A percentile compares a stretch with the other conserved stretches of the same genome.
Conservation (phyloP, 2,888 invertebrate genomes). For the Morpho achilles region DNA sequence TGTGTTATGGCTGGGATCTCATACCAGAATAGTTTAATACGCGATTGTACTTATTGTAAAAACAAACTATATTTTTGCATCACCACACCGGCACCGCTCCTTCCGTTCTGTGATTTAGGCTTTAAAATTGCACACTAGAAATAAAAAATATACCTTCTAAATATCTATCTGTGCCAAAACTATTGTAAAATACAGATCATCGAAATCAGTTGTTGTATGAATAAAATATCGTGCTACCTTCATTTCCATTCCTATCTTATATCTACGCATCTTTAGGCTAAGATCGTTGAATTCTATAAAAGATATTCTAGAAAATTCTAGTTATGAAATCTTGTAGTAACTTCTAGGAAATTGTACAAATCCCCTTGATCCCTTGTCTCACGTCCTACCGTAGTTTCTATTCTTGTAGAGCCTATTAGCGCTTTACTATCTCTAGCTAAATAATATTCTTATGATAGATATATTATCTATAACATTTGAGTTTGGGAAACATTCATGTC, state of each 20-base stretch:
- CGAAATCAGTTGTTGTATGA: conserved; percentile 28
- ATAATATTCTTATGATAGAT: conserved; percentile 10
- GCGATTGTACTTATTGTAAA: conserved; percentile 46
- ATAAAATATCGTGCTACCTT: conserved; percentile 25
- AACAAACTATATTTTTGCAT: conserved; percentile 66
- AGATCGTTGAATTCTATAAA: conserved; percentile 37
- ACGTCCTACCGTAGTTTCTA: conserved; percentile 69
- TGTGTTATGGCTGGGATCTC: conserved; percentile 37
- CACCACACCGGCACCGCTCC: conserved; percentile 62
- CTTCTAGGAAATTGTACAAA: conserved; percentile 67
- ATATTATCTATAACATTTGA: neutral
- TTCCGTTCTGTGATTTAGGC: conserved; percentile 75
- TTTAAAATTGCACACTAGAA: conserved; percentile 54
- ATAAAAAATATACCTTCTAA: conserved; percentile 43
- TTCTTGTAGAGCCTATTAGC: conserved; percentile 46
- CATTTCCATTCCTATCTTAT: conserved; percentile 20
- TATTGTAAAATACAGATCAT: conserved; percentile 34
- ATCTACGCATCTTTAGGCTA: conserved; percentile 36
- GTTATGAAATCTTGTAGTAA: conserved; percentile 45
- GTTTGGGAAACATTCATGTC: too few species aligned
- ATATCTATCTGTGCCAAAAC: conserved; percentile 67
- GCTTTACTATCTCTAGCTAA: conserved; percentile 31
- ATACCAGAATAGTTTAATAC: conserved; percentile 42
- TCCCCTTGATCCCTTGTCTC: conserved; percentile 69
- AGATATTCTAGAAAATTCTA: conserved; percentile 50